Evolutionary conservation across 2,888 invertebrate species (phyloP).

Genomic region (Marronus borbonicus): DNA sequence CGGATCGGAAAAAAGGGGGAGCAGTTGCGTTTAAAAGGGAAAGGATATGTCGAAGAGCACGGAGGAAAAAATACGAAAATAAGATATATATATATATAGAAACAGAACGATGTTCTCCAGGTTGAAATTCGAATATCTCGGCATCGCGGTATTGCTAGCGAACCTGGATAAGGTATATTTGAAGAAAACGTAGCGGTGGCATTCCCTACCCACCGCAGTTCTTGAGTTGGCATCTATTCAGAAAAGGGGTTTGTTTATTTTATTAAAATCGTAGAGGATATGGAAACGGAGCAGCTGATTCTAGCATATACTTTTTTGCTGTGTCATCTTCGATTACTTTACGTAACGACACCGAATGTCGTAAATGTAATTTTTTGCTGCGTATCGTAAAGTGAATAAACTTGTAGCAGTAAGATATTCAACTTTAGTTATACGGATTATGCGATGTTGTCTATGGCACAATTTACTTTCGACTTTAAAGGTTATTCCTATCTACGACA

Average conservation of each 20-base stretch:
- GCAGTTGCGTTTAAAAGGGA: constrained; percentile 5
- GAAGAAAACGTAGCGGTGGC: not conserved
- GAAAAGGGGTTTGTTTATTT: constrained; percentile 33
- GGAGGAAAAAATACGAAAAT: constrained; percentile 30
- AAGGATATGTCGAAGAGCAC: constrained; percentile 27
- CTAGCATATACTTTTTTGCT: constrained; percentile 5
- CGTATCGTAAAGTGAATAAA: too few species aligned
- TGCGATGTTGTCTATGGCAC: too few species aligned
- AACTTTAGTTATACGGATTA: too few species aligned
- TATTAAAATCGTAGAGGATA: constrained; percentile 26
- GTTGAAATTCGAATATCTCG: constrained; percentile 12
- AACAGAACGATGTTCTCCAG: constrained; percentile 2
- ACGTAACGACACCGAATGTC: too few species aligned
- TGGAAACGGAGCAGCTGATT: constrained; percentile 16
- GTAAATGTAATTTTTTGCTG: too few species aligned
- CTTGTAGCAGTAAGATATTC: too few species aligned
- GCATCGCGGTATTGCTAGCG: not conserved
- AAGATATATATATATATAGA: constrained; percentile 14
- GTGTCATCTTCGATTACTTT: not conserved
- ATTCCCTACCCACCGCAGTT: not conserved
- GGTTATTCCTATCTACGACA: too few species aligned
- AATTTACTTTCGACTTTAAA: too few species aligned
- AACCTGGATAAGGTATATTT: constrained; percentile 22
- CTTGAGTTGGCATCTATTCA: constrained; percentile 7
- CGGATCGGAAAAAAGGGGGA: constrained; percentile 34